phyloP scores from a whole-genome alignment of 2,113 vertebrate species.

The Leptosomus discolor region DNA sequence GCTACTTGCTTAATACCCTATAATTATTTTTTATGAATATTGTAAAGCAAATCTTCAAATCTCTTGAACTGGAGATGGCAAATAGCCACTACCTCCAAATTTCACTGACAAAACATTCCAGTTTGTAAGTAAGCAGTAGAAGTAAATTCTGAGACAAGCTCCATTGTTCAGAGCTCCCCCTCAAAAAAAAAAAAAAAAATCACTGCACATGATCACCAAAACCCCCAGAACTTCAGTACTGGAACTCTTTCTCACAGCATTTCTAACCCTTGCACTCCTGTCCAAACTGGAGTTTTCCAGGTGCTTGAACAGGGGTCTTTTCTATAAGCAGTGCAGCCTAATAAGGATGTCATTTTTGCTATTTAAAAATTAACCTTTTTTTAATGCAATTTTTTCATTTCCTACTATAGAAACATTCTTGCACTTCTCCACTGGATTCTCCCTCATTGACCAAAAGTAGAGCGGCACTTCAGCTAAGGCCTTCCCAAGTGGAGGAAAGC shows the following conservation, averaged over 20 bases:
- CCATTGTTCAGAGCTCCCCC: not conserved
- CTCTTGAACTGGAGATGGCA: not conserved
- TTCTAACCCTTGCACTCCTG: not conserved
- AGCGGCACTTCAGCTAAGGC: not conserved
- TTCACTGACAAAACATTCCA: not conserved
- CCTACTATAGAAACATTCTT: not conserved
- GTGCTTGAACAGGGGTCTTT: not conserved
- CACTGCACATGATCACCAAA: not conserved
- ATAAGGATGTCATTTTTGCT: not conserved
- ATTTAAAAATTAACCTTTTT: not conserved
- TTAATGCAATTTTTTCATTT: not conserved
- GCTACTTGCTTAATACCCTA: not conserved
- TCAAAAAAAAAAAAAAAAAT: not conserved
- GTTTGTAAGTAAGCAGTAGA: not conserved
- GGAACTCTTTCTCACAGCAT: not conserved
- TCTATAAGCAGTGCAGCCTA: not conserved
- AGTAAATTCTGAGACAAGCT: not conserved
- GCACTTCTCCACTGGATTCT: not conserved
- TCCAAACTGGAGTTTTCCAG: not conserved
- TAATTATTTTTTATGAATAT: slow-evolving; percentile 6
- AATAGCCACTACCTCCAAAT: not conserved
- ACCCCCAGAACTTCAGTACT: not conserved
- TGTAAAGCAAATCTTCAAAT: not conserved
- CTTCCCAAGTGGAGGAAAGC: not conserved
- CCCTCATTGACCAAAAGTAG: not conserved